These are phyloP conservation scores for Cremastobaeus sp. DNA, from an alignment of 2,888 invertebrate genomes.

Conservation along the genomic window DNA sequence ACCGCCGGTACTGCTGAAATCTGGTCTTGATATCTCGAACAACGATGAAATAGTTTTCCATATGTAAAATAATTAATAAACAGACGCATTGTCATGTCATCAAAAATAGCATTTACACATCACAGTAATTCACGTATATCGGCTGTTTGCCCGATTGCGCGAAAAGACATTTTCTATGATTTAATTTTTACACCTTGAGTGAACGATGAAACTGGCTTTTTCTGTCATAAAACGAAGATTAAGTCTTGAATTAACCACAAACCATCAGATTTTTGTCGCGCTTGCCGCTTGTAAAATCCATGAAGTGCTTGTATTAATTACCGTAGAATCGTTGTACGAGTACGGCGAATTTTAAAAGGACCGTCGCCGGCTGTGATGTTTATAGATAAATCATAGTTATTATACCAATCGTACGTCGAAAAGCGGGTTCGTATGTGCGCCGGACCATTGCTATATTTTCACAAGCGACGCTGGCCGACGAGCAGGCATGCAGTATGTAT, in stretches of 20 bases:
- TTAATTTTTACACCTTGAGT: constrained; percentile 45
- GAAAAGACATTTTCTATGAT: constrained; percentile 28
- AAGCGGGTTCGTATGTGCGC: constrained; percentile 46
- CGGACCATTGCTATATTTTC: constrained; percentile 69
- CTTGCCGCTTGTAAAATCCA: constrained; percentile 51
- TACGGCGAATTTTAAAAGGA: constrained; percentile 52
- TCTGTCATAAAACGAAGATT: constrained; percentile 53
- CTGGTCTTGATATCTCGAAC: constrained; percentile 37
- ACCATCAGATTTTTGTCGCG: constrained; percentile 53
- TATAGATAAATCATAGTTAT: constrained; percentile 60
- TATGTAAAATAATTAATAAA: too few species aligned
- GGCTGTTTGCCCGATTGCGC: too few species aligned
- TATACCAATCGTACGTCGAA: constrained; percentile 59
- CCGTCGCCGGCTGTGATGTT: constrained; percentile 40
- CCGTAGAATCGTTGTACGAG: constrained; percentile 30
- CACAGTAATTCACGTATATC: too few species aligned
- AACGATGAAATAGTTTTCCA: too few species aligned
- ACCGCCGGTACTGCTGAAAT: constrained; percentile 28
- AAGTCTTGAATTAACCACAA: constrained; percentile 55
- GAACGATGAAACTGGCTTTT: constrained; percentile 22
- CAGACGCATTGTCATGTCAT: too few species aligned
- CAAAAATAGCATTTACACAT: too few species aligned
- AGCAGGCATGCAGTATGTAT: constrained; percentile 77
- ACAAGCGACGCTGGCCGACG: constrained; percentile 65
- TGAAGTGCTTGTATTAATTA: constrained; percentile 55